A percentile compares a stretch with the other conserved stretches of the same genome.
phyloP scores from a whole-genome alignment of 2,797 vertebrate species.

The Esox masquinongy region DNA sequence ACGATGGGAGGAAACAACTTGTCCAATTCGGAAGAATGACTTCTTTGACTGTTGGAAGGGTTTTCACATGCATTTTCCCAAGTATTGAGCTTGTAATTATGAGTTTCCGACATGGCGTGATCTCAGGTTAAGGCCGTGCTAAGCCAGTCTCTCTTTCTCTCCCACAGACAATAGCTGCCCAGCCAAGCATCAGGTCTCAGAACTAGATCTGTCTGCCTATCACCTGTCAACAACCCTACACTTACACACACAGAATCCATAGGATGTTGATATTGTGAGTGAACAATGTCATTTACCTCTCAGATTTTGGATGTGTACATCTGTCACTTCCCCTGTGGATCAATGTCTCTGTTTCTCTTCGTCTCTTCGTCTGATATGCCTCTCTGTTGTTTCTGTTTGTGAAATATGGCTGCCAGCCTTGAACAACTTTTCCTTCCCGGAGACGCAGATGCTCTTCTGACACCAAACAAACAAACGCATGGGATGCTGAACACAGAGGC shows the following conservation, averaged over 20 bases:
- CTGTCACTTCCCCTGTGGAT: background rate
- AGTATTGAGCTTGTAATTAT: too few relatives aligned
- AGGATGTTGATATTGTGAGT: background rate
- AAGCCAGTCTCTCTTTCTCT: slow-evolving; percentile 32
- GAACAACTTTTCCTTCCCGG: slow-evolving; percentile 60
- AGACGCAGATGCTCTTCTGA: slow-evolving; percentile 49
- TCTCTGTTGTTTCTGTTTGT: slow-evolving; percentile 9
- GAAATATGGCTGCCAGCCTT: slow-evolving; percentile 65
- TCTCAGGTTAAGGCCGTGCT: slow-evolving; percentile 30
- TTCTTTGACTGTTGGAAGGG: too few relatives aligned
- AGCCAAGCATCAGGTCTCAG: slow-evolving; percentile 20
- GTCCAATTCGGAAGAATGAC: too few relatives aligned
- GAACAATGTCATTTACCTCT: background rate
- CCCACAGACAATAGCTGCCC: slow-evolving; percentile 44
- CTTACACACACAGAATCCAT: slow-evolving; percentile 18
- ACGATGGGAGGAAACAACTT: too few relatives aligned
- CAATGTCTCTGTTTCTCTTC: background rate
- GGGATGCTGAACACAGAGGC: background rate
- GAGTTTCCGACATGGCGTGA: too few relatives aligned
- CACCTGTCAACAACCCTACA: slow-evolving; percentile 37
- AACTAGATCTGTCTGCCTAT: slow-evolving; percentile 33
- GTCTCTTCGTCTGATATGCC: background rate
- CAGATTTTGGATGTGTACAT: too few relatives aligned
- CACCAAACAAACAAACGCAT: slow-evolving; percentile 9
- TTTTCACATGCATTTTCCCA: too few relatives aligned